Evolutionary conservation across 2,113 vertebrate species (phyloP), one percentile per base, ranked within the genome.

Genomic region (Lycocorax pyrrhopterus): DNA sequence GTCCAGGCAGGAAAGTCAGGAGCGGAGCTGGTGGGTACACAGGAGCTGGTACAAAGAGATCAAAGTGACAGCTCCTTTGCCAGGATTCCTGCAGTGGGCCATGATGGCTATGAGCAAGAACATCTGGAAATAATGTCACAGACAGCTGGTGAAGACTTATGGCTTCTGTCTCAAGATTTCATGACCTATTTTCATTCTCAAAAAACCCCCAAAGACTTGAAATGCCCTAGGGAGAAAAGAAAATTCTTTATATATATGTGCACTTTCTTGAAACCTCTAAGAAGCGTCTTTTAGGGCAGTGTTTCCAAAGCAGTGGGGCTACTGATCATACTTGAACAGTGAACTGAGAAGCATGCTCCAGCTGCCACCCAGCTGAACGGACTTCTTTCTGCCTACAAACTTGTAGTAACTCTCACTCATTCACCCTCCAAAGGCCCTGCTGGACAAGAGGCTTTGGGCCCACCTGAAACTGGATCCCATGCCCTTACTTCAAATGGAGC

Each of bases 111-210:
- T 64, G 89, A 86, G 52, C 89, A 84, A 76, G 30, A 96, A 95
- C 95, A 95, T 92, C 95, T 93, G 94, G 91, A 93, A 96, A 78
- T 59, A 71, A 55, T 90, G 73, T 90, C 86, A 88, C 51, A 59
- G 91, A 14, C 72, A 90, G 83, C 59, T 89, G 76, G 83, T 62
- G 67, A 88, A 25, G 30, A 77, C 52, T 55, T 86, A 35, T 0
- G 1, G 27, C 47, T 88, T 63, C 47, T 43, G 22, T 79, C 64
- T 84, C 39, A 58, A 71, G n/a, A 33, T 83, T 83, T 83, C 47
- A 20, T 59, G 29, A 83, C 63, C 53, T 83, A 13, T 51, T 90
- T 76, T 62, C 18, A 49, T 71, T 41, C 46, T 87, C 10, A 39
- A 17, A 78, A 55, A n/a, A 3, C 0, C 4, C 16, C 23, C 14